phyloP scores from a whole-genome alignment of 2,888 invertebrate species.

The Mellilla xanthometata region DNA sequence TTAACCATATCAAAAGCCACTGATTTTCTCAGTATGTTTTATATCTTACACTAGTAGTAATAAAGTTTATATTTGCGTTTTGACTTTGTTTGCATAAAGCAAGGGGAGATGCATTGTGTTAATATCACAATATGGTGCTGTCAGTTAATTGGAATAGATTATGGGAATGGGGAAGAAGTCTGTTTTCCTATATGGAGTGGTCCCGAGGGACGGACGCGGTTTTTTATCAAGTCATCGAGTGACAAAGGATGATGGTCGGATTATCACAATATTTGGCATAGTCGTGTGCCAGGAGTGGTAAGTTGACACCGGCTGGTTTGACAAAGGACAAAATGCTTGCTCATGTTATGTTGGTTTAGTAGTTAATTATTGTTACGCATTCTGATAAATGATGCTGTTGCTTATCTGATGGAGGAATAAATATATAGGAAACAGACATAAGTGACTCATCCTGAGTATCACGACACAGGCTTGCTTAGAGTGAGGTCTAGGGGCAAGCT shows the following conservation, averaged over 20 bases:
- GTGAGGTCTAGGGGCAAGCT: too few species aligned
- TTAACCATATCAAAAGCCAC: slow-evolving; percentile 49
- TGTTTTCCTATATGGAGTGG: slow-evolving; percentile 54
- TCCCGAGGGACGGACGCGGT: slow-evolving; percentile 65
- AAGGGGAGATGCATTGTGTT: slow-evolving; percentile 73
- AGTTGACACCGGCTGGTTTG: slow-evolving; percentile 56
- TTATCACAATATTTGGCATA: slow-evolving; percentile 79
- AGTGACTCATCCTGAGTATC: too few species aligned
- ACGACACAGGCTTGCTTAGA: too few species aligned
- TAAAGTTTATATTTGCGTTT: slow-evolving; percentile 34
- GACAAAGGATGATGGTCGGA: slow-evolving; percentile 68
- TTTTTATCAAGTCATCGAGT: slow-evolving; percentile 80
- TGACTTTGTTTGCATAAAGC: slow-evolving; percentile 36
- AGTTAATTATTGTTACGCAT: slow-evolving; percentile 33
- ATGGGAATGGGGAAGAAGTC: slow-evolving; percentile 77
- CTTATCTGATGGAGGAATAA: not conserved
- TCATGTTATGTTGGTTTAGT: slow-evolving; percentile 45
- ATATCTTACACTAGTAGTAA: slow-evolving; percentile 11
- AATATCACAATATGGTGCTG: slow-evolving; percentile 81
- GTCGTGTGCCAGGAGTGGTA: slow-evolving; percentile 63
- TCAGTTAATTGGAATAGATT: slow-evolving; percentile 83
- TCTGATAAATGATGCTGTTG: slow-evolving; percentile 9
- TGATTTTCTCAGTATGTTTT: slow-evolving; percentile 21
- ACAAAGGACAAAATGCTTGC: slow-evolving; percentile 41
- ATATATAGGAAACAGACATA: too few species aligned